Percentiles rank a stretch among this genome's conserved stretches.
Evolutionary conservation across 2,888 invertebrate genomes (phyloP).

Genomic region (Cryptus viduatorius): DNA sequence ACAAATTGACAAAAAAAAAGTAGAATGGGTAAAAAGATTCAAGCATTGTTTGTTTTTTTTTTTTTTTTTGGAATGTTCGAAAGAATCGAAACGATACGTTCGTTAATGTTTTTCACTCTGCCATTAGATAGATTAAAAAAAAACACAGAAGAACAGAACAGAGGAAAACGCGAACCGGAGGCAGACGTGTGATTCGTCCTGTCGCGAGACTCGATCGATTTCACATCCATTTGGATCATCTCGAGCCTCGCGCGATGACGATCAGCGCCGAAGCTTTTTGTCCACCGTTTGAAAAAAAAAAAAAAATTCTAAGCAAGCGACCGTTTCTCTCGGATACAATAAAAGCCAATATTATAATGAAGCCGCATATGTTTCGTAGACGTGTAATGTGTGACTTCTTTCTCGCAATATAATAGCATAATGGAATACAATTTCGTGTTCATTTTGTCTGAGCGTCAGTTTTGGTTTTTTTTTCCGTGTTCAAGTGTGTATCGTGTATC

Average conservation of each 20-base stretch:
- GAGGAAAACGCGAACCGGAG: conserved; percentile 49
- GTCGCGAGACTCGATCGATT: conserved; percentile 51
- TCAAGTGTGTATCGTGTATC: conserved; percentile 40
- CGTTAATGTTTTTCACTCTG: conserved; percentile 33
- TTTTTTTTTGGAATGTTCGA: conserved; percentile 82
- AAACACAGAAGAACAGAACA: conserved; percentile 65
- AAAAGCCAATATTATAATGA: conserved; percentile 70
- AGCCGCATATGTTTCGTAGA: conserved; percentile 63
- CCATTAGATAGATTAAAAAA: conserved; percentile 47
- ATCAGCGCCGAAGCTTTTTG: conserved; percentile 24
- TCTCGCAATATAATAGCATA: conserved; percentile 56
- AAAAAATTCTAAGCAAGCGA: conserved; percentile 74
- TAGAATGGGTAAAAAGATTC: conserved; percentile 64
- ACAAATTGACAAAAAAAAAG: conserved; percentile 80
- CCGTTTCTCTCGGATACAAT: conserved; percentile 61
- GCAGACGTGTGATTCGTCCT: conserved; percentile 33
- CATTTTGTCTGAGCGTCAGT: conserved; percentile 53
- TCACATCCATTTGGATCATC: conserved; percentile 24
- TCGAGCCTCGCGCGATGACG: conserved; percentile 32
- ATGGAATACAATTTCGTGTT: conserved; percentile 60
- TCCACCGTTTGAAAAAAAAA: background rate
- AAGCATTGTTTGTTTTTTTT: conserved; percentile 68
- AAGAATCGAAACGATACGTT: conserved; percentile 78
- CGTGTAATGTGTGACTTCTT: conserved; percentile 38
- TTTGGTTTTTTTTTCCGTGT: conserved; percentile 29